Evolutionary conservation across 53 echinoderm and acorn worm genomes (phyloP).

Genomic region (Holothuria leucospilota): DNA sequence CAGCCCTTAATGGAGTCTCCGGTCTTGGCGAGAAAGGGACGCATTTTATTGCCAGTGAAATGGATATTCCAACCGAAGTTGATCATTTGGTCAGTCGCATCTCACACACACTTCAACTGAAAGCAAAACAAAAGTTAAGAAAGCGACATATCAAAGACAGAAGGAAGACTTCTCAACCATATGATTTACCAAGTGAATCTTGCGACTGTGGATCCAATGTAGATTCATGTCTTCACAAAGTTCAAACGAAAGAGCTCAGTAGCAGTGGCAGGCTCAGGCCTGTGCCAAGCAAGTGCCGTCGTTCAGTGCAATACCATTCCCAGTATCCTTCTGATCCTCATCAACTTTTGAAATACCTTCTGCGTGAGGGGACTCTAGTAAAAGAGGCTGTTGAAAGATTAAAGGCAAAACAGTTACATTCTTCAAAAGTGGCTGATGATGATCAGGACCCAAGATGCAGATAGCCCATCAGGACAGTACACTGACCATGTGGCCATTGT

Average conservation of each 20-base stretch:
- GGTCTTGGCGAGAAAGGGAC: neutral
- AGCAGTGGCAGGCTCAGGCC: neutral
- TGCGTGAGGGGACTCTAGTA: conserved; percentile 47
- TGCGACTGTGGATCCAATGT: neutral
- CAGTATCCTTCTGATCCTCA: conserved; percentile 53
- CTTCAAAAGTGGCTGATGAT: neutral
- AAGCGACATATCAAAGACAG: neutral
- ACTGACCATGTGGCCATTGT: too few relatives aligned
- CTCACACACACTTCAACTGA: conserved; percentile 15
- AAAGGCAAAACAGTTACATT: conserved; percentile 4
- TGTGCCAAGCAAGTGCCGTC: conserved; percentile 18
- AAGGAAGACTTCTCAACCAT: conserved; percentile 13
- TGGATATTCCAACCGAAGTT: conserved; percentile 20
- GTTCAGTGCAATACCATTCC: conserved; percentile 15
- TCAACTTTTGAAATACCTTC: conserved; percentile 39
- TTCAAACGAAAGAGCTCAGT: neutral
- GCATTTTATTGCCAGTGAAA: neutral
- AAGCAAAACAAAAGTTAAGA: conserved; percentile 14
- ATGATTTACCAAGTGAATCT: neutral
- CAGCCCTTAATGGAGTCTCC: conserved; percentile 7
- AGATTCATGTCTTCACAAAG: conserved; percentile 1
- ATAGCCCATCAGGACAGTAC: neutral
- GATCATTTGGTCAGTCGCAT: conserved; percentile 19
- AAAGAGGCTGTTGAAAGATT: conserved; percentile 56
- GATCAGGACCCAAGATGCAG: conserved; percentile 5